Evolutionary conservation across 2,797 vertebrate genomes (phyloP).

Genomic region (Ptychadena robeensis): DNA sequence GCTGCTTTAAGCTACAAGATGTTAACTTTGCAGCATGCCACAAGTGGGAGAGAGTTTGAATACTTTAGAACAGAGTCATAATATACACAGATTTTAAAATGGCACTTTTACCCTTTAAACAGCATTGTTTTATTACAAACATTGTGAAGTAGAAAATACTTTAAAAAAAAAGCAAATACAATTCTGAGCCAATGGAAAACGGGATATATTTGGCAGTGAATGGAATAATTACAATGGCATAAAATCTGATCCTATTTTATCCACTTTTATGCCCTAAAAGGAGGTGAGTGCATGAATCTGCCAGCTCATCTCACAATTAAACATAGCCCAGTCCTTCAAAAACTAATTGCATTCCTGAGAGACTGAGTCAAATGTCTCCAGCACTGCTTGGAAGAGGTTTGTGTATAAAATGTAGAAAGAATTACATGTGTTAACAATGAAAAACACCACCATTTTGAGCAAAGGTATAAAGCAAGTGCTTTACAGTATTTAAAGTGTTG

Average conservation of each 20-base stretch:
- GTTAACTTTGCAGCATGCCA: too few species aligned
- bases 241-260: constrained; percentile 31
- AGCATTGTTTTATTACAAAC: background rate
- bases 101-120: background rate
- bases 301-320: constrained; percentile 49
- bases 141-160: background rate
- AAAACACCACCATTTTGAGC: background rate
- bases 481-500: background rate
- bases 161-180: background rate
- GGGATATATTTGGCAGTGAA: background rate
- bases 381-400: constrained; percentile 40
- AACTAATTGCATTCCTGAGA: constrained; percentile 70
- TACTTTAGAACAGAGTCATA: background rate
- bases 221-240: background rate
- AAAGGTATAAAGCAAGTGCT: background rate
- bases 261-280: constrained; percentile 51
- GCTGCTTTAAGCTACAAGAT: too few species aligned
- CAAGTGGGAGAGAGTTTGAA: background rate
- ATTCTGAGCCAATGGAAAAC: background rate
- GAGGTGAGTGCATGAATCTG: constrained; percentile 15
- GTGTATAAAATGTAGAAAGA: constrained; percentile 18
- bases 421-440: constrained; percentile 16
- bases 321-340: constrained; percentile 27
- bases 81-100: too few species aligned
- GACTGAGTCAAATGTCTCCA: constrained; percentile 69